phyloP scores from a whole-genome alignment of 2,797 vertebrate species.

The Sphenodon punctatus region DNA sequence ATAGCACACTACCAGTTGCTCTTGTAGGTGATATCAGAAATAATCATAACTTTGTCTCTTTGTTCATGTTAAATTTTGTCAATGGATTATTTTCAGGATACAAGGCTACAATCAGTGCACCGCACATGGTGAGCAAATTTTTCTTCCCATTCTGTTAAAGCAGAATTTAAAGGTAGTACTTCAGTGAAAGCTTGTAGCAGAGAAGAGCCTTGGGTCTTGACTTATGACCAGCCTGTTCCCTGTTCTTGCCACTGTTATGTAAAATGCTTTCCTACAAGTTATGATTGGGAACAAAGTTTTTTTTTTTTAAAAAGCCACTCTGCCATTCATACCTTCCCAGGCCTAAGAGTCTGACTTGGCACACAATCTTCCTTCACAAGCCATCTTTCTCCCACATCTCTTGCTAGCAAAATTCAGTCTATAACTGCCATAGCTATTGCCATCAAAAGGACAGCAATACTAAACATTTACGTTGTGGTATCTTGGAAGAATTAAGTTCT shows the following conservation, averaged over 20 bases:
- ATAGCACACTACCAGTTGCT: no score
- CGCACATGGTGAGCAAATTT: constrained; percentile 87
- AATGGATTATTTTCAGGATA: constrained; percentile 75
- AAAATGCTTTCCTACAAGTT: no score
- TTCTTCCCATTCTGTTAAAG: neutral
- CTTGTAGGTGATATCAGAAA: neutral
- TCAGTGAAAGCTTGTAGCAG: neutral
- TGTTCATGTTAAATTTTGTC: neutral
- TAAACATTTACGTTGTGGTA: no score
- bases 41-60: neutral
- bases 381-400: neutral
- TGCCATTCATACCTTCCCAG: no score
- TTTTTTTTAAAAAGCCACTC: no score
- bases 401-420: neutral
- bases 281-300: no score
- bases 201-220: neutral
- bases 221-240: fast-evolving
- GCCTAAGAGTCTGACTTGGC: neutral
- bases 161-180: neutral
- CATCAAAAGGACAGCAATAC: neutral
- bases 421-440: neutral
- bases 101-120: constrained; percentile 93
- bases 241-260: neutral
- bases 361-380: neutral
- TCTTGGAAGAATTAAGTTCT: no score